Percentiles rank a stretch among this genome's conserved stretches.
Evolutionary conservation across 2,888 invertebrate genomes (phyloP).

Genomic region (Phorcus lineatus): DNA sequence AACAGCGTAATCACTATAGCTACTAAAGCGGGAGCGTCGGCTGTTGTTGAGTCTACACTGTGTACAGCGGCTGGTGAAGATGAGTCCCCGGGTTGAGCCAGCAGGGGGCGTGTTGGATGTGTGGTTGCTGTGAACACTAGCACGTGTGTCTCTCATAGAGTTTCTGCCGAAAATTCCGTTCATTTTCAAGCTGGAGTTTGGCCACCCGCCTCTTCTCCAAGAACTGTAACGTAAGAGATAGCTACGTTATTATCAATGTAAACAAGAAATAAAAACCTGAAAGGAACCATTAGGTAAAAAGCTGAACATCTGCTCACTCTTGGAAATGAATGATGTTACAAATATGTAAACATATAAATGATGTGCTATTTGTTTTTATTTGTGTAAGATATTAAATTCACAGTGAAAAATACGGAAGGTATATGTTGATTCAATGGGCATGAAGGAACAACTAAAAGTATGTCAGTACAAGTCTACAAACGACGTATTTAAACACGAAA

Average conservation of each 20-base stretch:
- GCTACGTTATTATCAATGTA: neutral
- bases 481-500: too few species aligned
- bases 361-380: too few species aligned
- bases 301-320: too few species aligned
- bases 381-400: too few species aligned
- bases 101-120: neutral
- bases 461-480: too few species aligned
- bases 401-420: too few species aligned
- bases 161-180: slow-evolving; percentile 10
- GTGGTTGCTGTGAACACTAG: neutral
- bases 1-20: neutral
- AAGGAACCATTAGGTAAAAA: too few species aligned
- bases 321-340: too few species aligned
- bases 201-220: slow-evolving; percentile 59
- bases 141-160: neutral
- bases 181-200: slow-evolving; percentile 35
- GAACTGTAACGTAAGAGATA: slow-evolving; percentile 36
- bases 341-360: too few species aligned
- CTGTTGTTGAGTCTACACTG: neutral
- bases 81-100: neutral
- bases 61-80: slow-evolving; percentile 1
- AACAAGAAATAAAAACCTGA: neutral
- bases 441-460: too few species aligned
- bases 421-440: too few species aligned
- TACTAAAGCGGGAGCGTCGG: neutral